phyloP scores from a whole-genome alignment of 2,797 vertebrate species.

The Pitangus sulphuratus region DNA sequence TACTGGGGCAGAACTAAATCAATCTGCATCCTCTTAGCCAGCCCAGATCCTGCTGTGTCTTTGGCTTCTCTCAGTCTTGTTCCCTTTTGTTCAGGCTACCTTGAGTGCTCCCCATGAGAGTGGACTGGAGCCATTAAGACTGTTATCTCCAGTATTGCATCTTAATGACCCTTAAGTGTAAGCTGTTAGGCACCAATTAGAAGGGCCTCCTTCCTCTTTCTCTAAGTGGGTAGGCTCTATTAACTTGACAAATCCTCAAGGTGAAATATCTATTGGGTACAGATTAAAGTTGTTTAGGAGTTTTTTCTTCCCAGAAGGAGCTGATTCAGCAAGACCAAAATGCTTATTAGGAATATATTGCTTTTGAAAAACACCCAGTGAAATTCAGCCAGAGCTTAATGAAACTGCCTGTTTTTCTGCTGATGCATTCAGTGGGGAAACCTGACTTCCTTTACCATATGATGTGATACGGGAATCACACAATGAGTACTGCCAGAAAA shows the following conservation, averaged over 20 bases:
- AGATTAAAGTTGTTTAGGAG: conserved; percentile 52
- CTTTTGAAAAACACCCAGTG: conserved; percentile 33
- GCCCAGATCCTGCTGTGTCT: conserved; percentile 13
- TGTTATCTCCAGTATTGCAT: conserved; percentile 44
- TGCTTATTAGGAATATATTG: conserved; percentile 21
- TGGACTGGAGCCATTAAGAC: conserved; percentile 52
- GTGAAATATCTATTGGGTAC: conserved; percentile 54
- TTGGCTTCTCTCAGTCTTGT: background rate
- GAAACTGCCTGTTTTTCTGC: conserved; percentile 42
- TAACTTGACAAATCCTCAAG: conserved; percentile 60
- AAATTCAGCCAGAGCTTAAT: conserved; percentile 43
- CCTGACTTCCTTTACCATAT: background rate
- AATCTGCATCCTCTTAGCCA: conserved; percentile 16
- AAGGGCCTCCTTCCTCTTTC: conserved; percentile 51
- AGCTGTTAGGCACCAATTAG: conserved; percentile 63
- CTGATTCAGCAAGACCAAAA: conserved; percentile 56
- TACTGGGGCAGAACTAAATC: conserved; percentile 38
- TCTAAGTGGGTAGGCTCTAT: conserved; percentile 54
- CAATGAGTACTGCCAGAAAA: background rate
- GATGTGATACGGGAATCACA: background rate
- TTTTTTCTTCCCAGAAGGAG: conserved; percentile 34
- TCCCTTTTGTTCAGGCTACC: conserved; percentile 37
- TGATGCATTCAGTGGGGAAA: background rate
- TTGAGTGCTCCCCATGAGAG: conserved; percentile 49
- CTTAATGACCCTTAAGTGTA: conserved; percentile 64